Evolutionary conservation across 1,140 invertebrate species (phyloP).

Genomic region (Leptestheria dahalacensis): DNA sequence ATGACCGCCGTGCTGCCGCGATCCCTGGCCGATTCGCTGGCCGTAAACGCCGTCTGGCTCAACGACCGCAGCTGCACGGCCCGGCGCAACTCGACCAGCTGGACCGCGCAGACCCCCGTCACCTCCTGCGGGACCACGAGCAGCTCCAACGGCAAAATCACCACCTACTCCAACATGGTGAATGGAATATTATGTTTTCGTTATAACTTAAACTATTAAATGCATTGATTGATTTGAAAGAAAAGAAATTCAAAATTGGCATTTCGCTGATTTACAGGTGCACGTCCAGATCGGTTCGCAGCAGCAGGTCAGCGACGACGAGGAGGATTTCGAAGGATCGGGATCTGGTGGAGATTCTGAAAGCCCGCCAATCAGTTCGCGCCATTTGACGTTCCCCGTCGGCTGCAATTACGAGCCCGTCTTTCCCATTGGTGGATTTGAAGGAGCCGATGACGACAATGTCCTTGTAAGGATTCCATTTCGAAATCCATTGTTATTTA

Average conservation of each 20-base stretch:
- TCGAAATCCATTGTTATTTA: too few relatives aligned
- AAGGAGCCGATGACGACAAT: slow-evolving; percentile 14
- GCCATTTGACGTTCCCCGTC: slow-evolving; percentile 15
- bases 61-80: slow-evolving; percentile 14
- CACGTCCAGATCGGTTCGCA: slow-evolving; percentile 10
- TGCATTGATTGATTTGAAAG: too few relatives aligned
- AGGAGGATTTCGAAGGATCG: slow-evolving; percentile 23
- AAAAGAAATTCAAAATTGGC: too few relatives aligned
- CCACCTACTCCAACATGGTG: slow-evolving; percentile 17
- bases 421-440: slow-evolving; percentile 14
- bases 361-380: neutral
- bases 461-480: slow-evolving; percentile 4
- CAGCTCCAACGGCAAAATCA: slow-evolving; percentile 15
- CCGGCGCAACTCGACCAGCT: slow-evolving; percentile 14
- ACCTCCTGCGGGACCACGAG: slow-evolving; percentile 17
- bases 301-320: slow-evolving; percentile 17
- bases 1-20: slow-evolving; percentile 12
- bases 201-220: too few relatives aligned
- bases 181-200: neutral
- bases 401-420: slow-evolving; percentile 18
- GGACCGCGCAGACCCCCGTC: slow-evolving; percentile 14
- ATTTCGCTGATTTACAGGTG: slow-evolving; percentile 2
- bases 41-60: slow-evolving; percentile 10
- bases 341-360: slow-evolving; percentile 16
- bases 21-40: slow-evolving; percentile 13